These are phyloP conservation scores for Piaya cayana DNA, from an alignment of 2,113 vertebrate genomes.

Conservation along the genomic window DNA sequence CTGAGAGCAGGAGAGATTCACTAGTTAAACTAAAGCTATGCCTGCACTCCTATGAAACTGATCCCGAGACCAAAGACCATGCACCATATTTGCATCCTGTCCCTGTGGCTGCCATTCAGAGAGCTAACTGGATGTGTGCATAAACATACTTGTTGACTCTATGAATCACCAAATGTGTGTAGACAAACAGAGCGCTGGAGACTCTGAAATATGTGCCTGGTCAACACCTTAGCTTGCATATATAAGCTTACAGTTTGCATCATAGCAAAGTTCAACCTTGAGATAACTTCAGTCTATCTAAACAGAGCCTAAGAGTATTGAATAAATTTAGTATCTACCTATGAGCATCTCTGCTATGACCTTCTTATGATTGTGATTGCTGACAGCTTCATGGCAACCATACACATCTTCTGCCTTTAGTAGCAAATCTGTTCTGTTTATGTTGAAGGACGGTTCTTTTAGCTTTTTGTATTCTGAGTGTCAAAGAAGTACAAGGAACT, in stretches of 20 bases:
- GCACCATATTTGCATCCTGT: background rate
- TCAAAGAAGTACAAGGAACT: background rate
- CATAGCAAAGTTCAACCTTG: background rate
- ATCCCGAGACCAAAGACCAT: background rate
- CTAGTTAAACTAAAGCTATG: background rate
- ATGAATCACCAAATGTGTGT: background rate
- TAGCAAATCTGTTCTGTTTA: background rate
- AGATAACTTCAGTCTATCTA: conserved; percentile 6
- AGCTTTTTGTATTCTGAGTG: background rate
- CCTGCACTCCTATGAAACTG: background rate
- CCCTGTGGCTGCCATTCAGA: background rate
- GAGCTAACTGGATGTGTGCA: background rate
- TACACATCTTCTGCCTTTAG: background rate
- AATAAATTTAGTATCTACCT: conserved; percentile 25
- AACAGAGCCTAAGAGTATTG: background rate
- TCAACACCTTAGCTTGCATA: conserved; percentile 33
- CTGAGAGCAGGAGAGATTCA: background rate
- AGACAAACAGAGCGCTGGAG: background rate
- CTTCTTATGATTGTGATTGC: background rate
- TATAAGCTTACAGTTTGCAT: background rate
- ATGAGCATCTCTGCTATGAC: background rate
- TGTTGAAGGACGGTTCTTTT: background rate
- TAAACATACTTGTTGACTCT: conserved; percentile 17
- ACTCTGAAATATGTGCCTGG: background rate
- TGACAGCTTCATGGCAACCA: background rate